These are phyloP conservation scores for Bolinopsis microptera DNA, from an alignment of 37 sponge, comb jelly and placozoan genomes.

Conservation along the genomic window DNA sequence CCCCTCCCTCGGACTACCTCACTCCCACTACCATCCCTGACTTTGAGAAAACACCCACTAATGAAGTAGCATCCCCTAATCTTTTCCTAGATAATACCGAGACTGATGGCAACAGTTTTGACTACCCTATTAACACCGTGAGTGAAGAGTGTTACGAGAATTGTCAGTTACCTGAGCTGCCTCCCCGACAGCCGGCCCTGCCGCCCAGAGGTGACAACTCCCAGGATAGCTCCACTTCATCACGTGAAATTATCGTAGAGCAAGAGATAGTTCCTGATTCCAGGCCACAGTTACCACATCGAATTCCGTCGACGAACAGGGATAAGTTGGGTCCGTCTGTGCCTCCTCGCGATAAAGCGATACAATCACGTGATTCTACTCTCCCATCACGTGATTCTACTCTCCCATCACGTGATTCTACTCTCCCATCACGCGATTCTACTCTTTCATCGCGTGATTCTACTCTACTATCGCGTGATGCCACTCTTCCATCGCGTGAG, in stretches of 20 bases:
- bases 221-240: not conserved
- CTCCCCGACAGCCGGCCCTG: not conserved
- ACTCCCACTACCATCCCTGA: slow-evolving; percentile 46
- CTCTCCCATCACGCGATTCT: not conserved
- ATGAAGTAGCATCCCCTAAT: slow-evolving; percentile 1
- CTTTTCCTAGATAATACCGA: not conserved
- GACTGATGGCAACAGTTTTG: not conserved
- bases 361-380: not conserved
- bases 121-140: not conserved
- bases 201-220: slow-evolving; percentile 5
- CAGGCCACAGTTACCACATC: not conserved
- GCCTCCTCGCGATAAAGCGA: not conserved
- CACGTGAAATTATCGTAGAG: not conserved
- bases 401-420: not conserved
- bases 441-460: not conserved
- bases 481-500: not conserved
- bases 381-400: not conserved
- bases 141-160: not conserved
- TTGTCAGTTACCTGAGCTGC: not conserved
- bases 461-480: not conserved
- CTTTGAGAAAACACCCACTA: slow-evolving; percentile 47
- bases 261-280: not conserved
- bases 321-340: not conserved
- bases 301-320: not conserved
- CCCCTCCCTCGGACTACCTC: slow-evolving; percentile 54